Evolutionary conservation across 2,113 vertebrate genomes (phyloP).

Genomic region (Pandion haliaetus): DNA sequence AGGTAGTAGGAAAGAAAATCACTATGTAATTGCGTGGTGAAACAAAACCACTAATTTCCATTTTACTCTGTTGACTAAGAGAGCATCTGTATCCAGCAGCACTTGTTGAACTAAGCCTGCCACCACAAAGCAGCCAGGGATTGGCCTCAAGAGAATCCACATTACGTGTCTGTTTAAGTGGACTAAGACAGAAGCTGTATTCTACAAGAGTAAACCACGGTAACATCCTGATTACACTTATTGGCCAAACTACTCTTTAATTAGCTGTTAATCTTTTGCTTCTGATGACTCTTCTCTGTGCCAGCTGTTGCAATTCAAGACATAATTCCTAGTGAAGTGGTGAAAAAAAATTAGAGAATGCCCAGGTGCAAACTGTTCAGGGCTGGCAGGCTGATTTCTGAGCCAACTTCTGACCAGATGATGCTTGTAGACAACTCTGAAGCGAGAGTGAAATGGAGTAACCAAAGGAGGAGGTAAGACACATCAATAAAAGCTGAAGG

Average conservation of each 20-base stretch:
- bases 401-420: neutral
- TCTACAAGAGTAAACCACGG: neutral
- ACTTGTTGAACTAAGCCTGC: neutral
- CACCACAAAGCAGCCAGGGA: neutral
- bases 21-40: neutral
- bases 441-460: neutral
- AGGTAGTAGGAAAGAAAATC: neutral
- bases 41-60: neutral
- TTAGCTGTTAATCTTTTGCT: neutral
- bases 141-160: neutral
- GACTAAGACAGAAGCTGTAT: neutral
- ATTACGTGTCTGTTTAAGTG: neutral
- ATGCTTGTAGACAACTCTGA: neutral
- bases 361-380: neutral
- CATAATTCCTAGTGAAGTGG: neutral
- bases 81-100: neutral
- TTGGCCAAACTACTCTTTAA: neutral
- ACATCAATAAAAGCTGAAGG: neutral
- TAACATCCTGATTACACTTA: accelerated
- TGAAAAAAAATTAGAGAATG: neutral
- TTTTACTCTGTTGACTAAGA: neutral
- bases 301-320: neutral
- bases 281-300: neutral
- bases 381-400: neutral
- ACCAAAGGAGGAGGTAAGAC: neutral